phyloP scores from a whole-genome alignment of 2,113 vertebrate species.

The Centrocercus urophasianus region DNA sequence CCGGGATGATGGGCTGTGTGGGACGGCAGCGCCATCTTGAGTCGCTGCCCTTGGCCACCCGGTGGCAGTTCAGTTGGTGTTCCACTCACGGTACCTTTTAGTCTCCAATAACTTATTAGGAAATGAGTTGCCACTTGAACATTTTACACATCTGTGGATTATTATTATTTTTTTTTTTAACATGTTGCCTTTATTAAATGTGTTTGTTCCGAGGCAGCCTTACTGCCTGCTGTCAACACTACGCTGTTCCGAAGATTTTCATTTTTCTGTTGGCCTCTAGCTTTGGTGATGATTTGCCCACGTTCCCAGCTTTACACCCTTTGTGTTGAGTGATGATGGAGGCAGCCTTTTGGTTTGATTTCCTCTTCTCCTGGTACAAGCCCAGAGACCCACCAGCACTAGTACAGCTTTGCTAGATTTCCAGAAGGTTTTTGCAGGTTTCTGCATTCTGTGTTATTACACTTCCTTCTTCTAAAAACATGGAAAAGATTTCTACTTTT shows the following conservation, averaged over 20 bases:
- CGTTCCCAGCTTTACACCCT: not conserved
- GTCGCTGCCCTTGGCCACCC: not conserved
- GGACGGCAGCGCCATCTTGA: conserved; percentile 51
- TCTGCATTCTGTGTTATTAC: not conserved
- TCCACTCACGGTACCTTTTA: not conserved
- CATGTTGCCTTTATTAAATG: conserved; percentile 56
- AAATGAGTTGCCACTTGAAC: not conserved
- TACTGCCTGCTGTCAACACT: not conserved
- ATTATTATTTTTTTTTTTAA: not conserved
- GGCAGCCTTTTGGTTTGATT: not conserved
- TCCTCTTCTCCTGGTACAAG: not conserved
- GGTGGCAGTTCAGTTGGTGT: not conserved
- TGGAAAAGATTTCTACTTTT: not conserved
- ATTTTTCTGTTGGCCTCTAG: not conserved
- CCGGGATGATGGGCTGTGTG: not conserved
- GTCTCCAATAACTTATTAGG: not conserved
- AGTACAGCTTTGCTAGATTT: not conserved
- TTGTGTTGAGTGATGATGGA: conserved; percentile 25
- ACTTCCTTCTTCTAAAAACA: not conserved
- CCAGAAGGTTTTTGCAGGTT: conserved; percentile 12
- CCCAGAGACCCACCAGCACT: conserved; percentile 5
- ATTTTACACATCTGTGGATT: not conserved
- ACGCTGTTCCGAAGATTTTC: not conserved
- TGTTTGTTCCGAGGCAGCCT: conserved; percentile 35
- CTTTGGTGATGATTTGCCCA: not conserved